These are phyloP conservation scores for Typhlichthys subterraneus DNA, from an alignment of 2,797 vertebrate species.

Conservation along the genomic window DNA sequence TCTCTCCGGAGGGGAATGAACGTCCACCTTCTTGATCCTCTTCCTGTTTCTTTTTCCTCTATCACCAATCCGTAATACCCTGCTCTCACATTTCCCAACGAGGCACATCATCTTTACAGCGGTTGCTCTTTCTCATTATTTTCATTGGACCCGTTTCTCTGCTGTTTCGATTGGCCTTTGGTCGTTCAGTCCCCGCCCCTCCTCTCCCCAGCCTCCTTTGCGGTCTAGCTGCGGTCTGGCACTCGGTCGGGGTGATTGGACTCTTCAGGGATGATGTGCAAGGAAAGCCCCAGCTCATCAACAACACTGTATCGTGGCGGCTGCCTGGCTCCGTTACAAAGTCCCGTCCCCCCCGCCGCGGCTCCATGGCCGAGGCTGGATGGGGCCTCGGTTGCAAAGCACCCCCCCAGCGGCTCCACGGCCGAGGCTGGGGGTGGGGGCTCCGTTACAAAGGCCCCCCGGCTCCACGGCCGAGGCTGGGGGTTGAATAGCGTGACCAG, in stretches of 20 bases:
- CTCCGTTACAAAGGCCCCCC: background rate
- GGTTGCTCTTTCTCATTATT: slow-evolving; percentile 3
- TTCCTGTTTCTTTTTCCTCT: slow-evolving; percentile 17
- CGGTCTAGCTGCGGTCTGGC: slow-evolving; percentile 63
- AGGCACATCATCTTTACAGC: slow-evolving; percentile 9
- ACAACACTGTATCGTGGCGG: slow-evolving; percentile 44
- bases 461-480: slow-evolving; percentile 56
- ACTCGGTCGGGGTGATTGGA: slow-evolving; percentile 61
- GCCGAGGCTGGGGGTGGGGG: slow-evolving; percentile 51
- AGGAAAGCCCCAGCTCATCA: slow-evolving; percentile 62
- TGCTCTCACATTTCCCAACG: slow-evolving; percentile 12
- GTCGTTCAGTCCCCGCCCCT: slow-evolving; percentile 1
- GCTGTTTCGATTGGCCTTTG: slow-evolving; percentile 55
- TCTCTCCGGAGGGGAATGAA: slow-evolving; percentile 63
- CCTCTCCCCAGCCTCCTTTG: slow-evolving; percentile 32
- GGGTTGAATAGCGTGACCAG: slow-evolving; percentile 59
- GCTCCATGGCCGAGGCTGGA: slow-evolving; percentile 55
- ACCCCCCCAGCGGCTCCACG: slow-evolving; percentile 31
- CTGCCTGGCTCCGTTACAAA: slow-evolving; percentile 61
- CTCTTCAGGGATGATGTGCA: slow-evolving; percentile 61
- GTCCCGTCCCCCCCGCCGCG: slow-evolving; percentile 4
- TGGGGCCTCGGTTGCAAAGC: slow-evolving; percentile 54
- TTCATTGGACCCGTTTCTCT: slow-evolving; percentile 11
- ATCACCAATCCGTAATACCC: slow-evolving; percentile 35
- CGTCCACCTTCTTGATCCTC: slow-evolving; percentile 49